These are phyloP conservation scores for Apotomis capreana DNA, from an alignment of 2,888 invertebrate genomes.

Conservation along the genomic window DNA sequence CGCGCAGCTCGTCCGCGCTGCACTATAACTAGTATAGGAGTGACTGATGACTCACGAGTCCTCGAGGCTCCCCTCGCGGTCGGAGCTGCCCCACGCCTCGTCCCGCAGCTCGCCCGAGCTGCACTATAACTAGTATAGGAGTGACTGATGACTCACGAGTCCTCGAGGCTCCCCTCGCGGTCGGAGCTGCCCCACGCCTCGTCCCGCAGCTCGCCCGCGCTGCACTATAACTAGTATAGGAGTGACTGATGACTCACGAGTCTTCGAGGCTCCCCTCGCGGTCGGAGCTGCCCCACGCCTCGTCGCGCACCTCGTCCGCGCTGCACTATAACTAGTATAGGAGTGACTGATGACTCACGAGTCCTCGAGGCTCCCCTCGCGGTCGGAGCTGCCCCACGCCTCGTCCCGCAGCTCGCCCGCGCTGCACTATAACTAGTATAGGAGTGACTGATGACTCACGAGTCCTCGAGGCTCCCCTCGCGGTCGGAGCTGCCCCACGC, in stretches of 20 bases:
- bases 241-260: constrained; percentile 49
- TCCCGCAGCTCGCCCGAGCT: too few species aligned
- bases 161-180: constrained; percentile 65
- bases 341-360: constrained; percentile 49
- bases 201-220: constrained; percentile 65
- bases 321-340: background rate
- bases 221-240: constrained; percentile 53
- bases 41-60: background rate
- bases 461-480: constrained; percentile 67
- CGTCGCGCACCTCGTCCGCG: too few species aligned
- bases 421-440: background rate
- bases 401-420: too few species aligned
- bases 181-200: constrained; percentile 70
- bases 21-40: too few species aligned
- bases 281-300: constrained; percentile 47
- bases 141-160: constrained; percentile 61
- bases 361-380: constrained; percentile 58
- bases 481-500: constrained; percentile 67
- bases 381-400: constrained; percentile 47
- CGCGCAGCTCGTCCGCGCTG: too few species aligned
- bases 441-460: constrained; percentile 57
- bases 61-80: too few species aligned
- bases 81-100: too few species aligned
- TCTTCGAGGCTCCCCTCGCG: constrained; percentile 59
- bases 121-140: constrained; percentile 52